Evolutionary conservation across 2,888 invertebrate species (phyloP), one percentile per base, ranked within the genome.

Genomic region (Aspidiotus destructor): DNA sequence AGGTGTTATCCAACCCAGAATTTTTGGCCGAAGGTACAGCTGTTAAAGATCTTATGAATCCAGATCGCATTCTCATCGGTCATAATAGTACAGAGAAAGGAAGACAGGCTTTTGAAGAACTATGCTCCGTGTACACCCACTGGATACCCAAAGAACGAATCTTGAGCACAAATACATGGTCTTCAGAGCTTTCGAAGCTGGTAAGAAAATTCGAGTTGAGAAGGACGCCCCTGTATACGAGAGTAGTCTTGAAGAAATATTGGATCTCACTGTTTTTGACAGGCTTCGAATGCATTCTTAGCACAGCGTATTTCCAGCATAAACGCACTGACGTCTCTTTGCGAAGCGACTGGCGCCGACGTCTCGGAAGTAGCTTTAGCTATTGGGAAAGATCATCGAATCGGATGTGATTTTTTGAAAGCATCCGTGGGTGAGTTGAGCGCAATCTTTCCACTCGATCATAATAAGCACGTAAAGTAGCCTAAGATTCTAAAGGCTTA

Each of bases 251-350:
- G 28, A 28, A 28, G 28, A 28, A 28, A 28, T 28, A 5, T 28
- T 28, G 28, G 28, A 28, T 28, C 2, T 28, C 28, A 3, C 28
- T 28, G 1, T 44, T 17, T 16, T 13, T 10, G 9, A 42, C 74
- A 89, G 89, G 96, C 96, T 3, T 98, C 99, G 0, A 99, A 99
- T 80, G 99, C 99, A 13, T 96, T 99, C 80, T 80, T 99, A 55
- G 99, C 99, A 2, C 98, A 99, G 79, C 84, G 98, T 72, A 98
- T 99, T 74, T 98, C 98, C 0, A 96, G 96, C 77, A 99, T 99
- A 70, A 99, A 99, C 77, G 94, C 98, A 0, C 79, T 98, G 72
- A 96, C 98, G 0, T 97, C 97, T 0, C 90, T 99, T 0, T 99
- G 99, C 78, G 99, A 99, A 79, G 89, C 89, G 0, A 99, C 99